Percentiles rank a stretch among this genome's conserved stretches.
These are phyloP conservation scores for Gastrophryne carolinensis DNA, from an alignment of 2,797 vertebrate genomes.

Conservation along the genomic window DNA sequence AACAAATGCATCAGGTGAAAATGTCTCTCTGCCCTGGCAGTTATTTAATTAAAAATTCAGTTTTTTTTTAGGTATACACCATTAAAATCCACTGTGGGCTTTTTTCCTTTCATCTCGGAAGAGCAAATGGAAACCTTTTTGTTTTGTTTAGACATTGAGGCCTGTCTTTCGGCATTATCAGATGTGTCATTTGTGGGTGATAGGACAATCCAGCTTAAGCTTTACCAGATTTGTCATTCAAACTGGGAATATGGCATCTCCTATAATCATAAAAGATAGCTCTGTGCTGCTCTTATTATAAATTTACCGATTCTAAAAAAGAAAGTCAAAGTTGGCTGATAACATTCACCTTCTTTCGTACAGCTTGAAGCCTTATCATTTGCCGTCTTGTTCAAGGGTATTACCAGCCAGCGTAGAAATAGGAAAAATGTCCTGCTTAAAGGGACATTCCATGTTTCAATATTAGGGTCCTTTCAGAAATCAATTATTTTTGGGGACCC, in stretches of 20 bases:
- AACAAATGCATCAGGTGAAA: conserved; percentile 24
- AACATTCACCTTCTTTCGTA: conserved; percentile 11
- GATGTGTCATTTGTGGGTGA: conserved; percentile 46
- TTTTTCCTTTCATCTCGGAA: background rate
- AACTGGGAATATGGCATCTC: conserved; percentile 42
- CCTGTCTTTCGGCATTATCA: conserved; percentile 43
- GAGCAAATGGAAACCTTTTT: conserved; percentile 35
- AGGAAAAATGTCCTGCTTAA: no score
- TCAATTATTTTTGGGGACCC: no score
- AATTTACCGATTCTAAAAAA: conserved; percentile 39
- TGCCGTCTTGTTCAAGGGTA: background rate
- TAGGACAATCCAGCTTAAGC: conserved; percentile 40
- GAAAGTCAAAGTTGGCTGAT: conserved; percentile 37
- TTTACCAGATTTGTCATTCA: conserved; percentile 50
- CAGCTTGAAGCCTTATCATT: conserved; percentile 11
- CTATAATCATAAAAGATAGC: conserved; percentile 43
- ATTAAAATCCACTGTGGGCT: conserved; percentile 37
- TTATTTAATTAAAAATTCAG: conserved; percentile 41
- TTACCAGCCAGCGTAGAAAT: background rate
- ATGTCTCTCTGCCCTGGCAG: conserved; percentile 5
- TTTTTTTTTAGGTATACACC: conserved; percentile 40
- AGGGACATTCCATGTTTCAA: no score
- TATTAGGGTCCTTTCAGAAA: no score
- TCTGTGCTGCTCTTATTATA: conserved; percentile 40
- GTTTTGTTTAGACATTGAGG: conserved; percentile 28